Base-by-base conservation (phyloP, 2,888 invertebrate genomes). In the Phaedon cochleariae region DNA sequence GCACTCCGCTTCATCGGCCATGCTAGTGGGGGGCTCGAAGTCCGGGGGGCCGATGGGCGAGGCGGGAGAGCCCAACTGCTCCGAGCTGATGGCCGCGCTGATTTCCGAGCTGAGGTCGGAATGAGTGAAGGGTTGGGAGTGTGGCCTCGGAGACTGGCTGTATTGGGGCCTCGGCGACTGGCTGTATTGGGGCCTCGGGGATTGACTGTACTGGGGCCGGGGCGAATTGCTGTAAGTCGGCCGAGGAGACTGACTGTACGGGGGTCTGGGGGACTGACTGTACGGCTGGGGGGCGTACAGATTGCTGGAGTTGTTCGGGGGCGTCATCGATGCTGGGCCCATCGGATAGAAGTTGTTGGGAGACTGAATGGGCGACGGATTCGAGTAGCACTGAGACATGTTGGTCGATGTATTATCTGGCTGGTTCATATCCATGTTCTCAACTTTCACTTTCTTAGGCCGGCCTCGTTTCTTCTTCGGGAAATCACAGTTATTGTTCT, bases 401-500 rank as follows among this genome's bases (percentile, higher is more conserved):
- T 85, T 84, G 73, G 82, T 83, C 71, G 84, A 81, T 74, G 84
- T 82, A 77, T 82, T 83, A 66, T 81, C 79, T 41, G 85, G 68
- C 57, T 76, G 71, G 55, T 76, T 73, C 58, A 76, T 86, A 79
- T 87, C 87, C 72, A 85, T 86, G 73, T 88, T 89, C 78, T 90
- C 89, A 54, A 89, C 87, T 69, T 92, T 88, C 17, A 94, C 90
- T 84, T 95, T 96, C 84, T 95, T 95, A 67, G 95, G 95, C 67
- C 95, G 87, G 18, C 95, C 95, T 22, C 95, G 85, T 80, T 95
- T 95, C 84, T 95, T 95, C 85, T 95, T 95, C 68, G 92, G 91
- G 68, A 91, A 89, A 80, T 88, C 88, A 69, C 85, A 86, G 77
- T 85, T 86, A 57, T 81, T 78, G 72, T 76, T 77, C 70, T 77